Evolutionary conservation across 1,140 invertebrate species (phyloP).

Genomic region (Bombus cullumanus): DNA sequence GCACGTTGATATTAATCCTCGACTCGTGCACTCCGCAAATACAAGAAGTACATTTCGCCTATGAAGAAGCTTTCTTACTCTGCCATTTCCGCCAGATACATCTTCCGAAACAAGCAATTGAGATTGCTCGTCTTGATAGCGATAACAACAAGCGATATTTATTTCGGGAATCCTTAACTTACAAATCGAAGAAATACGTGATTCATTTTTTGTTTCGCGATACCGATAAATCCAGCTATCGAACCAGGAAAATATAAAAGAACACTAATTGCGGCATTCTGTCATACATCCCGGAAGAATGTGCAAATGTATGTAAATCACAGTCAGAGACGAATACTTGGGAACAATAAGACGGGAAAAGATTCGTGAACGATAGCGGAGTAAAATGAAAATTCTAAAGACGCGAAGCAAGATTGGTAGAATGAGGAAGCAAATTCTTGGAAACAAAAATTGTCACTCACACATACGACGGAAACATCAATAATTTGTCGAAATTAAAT

Average conservation of each 20-base stretch:
- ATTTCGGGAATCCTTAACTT: not conserved
- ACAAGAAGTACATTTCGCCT: not conserved
- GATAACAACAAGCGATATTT: not conserved
- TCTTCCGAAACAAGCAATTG: constrained; percentile 45
- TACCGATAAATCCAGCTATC: not conserved
- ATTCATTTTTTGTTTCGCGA: constrained; percentile 50
- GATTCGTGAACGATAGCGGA: not conserved
- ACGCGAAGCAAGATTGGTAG: not conserved
- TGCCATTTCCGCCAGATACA: constrained; percentile 57
- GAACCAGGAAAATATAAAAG: not conserved
- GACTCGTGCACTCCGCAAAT: constrained; percentile 40
- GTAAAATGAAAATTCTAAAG: not conserved
- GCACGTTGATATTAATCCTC: constrained; percentile 52
- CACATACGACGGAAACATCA: not conserved
- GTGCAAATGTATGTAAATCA: constrained; percentile 36
- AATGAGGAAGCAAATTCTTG: not conserved
- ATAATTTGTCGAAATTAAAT: not conserved
- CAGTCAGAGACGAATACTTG: not conserved
- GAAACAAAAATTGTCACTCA: not conserved
- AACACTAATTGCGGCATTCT: not conserved
- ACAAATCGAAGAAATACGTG: constrained; percentile 17
- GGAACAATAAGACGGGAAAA: not conserved
- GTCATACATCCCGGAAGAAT: not conserved
- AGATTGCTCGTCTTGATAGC: constrained; percentile 6
- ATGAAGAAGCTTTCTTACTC: not conserved